Percentiles rank a stretch among this genome's conserved stretches.
Evolutionary conservation across 2,113 vertebrate species (phyloP).

Genomic region (Antennarius striatus): DNA sequence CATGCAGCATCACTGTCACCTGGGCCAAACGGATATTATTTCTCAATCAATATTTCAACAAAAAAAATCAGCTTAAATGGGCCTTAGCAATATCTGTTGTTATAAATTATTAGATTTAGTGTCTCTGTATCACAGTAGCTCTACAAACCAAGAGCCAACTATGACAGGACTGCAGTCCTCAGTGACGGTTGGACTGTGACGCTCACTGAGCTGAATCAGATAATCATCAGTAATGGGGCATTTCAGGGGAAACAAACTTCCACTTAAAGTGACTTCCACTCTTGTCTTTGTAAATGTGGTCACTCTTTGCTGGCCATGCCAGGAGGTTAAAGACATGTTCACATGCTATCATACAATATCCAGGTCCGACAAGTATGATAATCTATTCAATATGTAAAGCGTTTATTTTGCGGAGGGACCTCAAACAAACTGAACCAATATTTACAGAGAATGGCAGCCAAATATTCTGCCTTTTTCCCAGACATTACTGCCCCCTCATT

Average conservation of each 20-base stretch:
- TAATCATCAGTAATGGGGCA: slow-evolving; percentile 69
- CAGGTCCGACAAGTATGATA: slow-evolving; percentile 76
- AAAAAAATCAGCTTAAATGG: no score
- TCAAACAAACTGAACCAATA: slow-evolving; percentile 81
- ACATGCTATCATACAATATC: slow-evolving; percentile 78
- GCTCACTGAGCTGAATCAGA: slow-evolving; percentile 66
- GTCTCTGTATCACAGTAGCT: neutral
- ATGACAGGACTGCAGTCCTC: slow-evolving; percentile 43
- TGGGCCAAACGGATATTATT: no score
- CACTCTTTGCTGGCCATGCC: slow-evolving; percentile 54
- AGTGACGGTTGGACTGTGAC: slow-evolving; percentile 51
- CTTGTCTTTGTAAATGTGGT: slow-evolving; percentile 68
- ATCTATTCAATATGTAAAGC: slow-evolving; percentile 79
- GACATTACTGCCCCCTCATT: slow-evolving; percentile 69
- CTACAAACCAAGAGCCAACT: neutral
- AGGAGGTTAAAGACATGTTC: slow-evolving; percentile 71
- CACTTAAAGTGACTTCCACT: slow-evolving; percentile 58
- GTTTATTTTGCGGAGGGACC: slow-evolving; percentile 77
- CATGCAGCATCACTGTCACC: no score
- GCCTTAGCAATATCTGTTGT: no score
- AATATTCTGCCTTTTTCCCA: slow-evolving; percentile 73
- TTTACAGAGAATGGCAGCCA: slow-evolving; percentile 77
- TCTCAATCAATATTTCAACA: no score
- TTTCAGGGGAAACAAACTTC: slow-evolving; percentile 76
- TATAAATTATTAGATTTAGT: neutral